phyloP scores from a whole-genome alignment of 2,113 vertebrate genomes.

The Melanostigma gelatinosum region DNA sequence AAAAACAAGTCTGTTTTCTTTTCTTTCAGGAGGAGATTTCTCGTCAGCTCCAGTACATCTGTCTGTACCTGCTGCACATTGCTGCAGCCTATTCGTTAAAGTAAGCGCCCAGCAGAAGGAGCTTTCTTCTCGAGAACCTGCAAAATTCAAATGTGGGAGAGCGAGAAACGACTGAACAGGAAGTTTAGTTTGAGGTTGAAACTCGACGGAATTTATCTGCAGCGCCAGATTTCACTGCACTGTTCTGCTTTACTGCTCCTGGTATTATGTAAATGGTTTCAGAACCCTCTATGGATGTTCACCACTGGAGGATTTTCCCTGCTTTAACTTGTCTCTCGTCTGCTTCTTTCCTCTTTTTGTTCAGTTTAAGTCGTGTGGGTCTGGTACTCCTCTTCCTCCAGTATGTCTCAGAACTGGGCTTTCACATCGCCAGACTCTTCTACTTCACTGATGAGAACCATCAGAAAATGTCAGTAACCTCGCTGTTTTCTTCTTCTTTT shows the following conservation, averaged over 20 bases:
- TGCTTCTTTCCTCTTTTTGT: background rate
- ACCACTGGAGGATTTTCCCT: background rate
- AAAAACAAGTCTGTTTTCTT: slow-evolving; percentile 33
- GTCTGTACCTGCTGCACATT: slow-evolving; percentile 93
- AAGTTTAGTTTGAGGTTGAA: background rate
- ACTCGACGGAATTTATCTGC: background rate
- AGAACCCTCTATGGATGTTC: background rate
- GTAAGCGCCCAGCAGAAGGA: slow-evolving; percentile 81
- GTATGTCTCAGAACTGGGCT: slow-evolving; percentile 91
- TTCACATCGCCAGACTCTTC: slow-evolving; percentile 92
- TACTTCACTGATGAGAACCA: slow-evolving; percentile 95
- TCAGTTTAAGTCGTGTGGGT: slow-evolving; percentile 91
- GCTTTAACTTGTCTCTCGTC: background rate
- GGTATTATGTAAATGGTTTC: too few relatives aligned
- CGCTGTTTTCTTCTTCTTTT: background rate
- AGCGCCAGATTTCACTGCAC: background rate
- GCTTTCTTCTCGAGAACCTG: background rate
- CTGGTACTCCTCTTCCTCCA: slow-evolving; percentile 93
- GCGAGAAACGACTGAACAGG: background rate
- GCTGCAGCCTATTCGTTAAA: slow-evolving; percentile 94
- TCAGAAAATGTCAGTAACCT: slow-evolving; percentile 91
- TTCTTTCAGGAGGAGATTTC: slow-evolving; percentile 92
- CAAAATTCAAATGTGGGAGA: background rate
- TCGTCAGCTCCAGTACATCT: slow-evolving; percentile 92
- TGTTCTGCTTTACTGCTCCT: background rate